phyloP scores from a whole-genome alignment of 2,888 invertebrate genomes.

The Acanthosoma haemorrhoidale region DNA sequence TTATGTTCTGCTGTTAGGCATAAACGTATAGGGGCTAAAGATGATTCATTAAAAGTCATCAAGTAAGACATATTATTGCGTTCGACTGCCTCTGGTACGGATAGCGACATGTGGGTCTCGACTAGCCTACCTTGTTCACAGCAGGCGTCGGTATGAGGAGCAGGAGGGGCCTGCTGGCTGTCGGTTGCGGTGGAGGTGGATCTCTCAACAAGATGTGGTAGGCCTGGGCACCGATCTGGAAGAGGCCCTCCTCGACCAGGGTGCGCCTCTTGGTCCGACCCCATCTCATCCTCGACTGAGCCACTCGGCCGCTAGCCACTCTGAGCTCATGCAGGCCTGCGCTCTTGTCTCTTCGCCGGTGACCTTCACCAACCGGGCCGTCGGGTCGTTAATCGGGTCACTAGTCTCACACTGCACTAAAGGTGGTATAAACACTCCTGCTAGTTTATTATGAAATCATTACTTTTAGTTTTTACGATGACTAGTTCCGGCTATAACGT shows the following conservation, averaged over 20 bases:
- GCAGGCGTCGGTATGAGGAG: conserved; percentile 28
- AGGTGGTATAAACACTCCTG: too few relatives aligned
- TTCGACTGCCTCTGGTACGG: too few relatives aligned
- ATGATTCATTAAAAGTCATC: too few relatives aligned
- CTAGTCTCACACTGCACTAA: background rate
- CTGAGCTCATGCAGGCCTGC: background rate
- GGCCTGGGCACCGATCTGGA: conserved; percentile 72
- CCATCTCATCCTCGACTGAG: conserved; percentile 34
- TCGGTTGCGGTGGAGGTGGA: conserved; percentile 32
- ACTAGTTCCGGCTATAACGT: too few relatives aligned
- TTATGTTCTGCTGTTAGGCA: too few relatives aligned
- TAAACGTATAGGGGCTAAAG: too few relatives aligned
- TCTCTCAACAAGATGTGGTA: conserved; percentile 66
- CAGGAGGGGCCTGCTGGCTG: conserved; percentile 30
- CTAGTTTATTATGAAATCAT: too few relatives aligned
- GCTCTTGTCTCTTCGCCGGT: background rate
- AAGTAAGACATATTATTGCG: too few relatives aligned
- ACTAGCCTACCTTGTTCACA: background rate
- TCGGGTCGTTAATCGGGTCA: background rate
- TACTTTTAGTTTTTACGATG: too few relatives aligned
- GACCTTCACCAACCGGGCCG: background rate
- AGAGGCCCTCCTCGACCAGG: conserved; percentile 62
- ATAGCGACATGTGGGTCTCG: too few relatives aligned
- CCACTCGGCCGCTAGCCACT: conserved; percentile 1
- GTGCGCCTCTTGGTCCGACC: conserved; percentile 34